Base-by-base conservation (phyloP, 2,888 invertebrate species). In the Orchesellides sinensis region DNA sequence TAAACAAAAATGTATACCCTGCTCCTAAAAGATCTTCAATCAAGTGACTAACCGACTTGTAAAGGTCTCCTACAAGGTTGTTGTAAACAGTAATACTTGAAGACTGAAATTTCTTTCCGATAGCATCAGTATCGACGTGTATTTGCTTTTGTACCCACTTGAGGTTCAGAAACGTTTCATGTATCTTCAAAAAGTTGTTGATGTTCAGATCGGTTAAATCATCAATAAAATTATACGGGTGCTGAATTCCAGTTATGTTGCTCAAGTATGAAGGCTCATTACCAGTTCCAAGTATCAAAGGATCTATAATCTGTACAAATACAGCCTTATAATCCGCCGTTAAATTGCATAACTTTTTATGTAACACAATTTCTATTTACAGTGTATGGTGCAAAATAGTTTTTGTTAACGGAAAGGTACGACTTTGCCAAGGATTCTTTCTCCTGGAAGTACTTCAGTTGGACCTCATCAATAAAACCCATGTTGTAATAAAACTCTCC, bases 31-130 rank as follows among this genome's bases (percentile, higher is more conserved):
- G 90, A 87, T 94, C 93, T 0, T 93, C 92, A 72, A 96, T 91
- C 92, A 94, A 93, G 0, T 93, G 92, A 5, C 95, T 94, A 6
- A 96, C 94, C 0, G 95, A 94, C 89, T 95, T 93, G 94, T 96
- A 95, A 0, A 96, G 92, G 90, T 98, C 98, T 35, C 91, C 90
- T 84, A 93, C 92, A 23, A 97, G 90, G 89, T 94, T 92, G 4
- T 91, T 88, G 89, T 96, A 95, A 0, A 97, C 97, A 8, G 65
- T 70, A n/a, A 56, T 19, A 32, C 82, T 85, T 0, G 80, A 56
- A 8, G 74, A 73, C n/a, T 40, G 19, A 59, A 89, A 90, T 0
- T 21, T 19, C 14, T 45, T 35, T 17, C 73, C 66, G 17, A 66
- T 56, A 1, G 89, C 88, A 32, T 89, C 80, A 54, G 89, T 89